Evolutionary conservation across 2,888 invertebrate species (phyloP).

Genomic region (Idaea straminata): DNA sequence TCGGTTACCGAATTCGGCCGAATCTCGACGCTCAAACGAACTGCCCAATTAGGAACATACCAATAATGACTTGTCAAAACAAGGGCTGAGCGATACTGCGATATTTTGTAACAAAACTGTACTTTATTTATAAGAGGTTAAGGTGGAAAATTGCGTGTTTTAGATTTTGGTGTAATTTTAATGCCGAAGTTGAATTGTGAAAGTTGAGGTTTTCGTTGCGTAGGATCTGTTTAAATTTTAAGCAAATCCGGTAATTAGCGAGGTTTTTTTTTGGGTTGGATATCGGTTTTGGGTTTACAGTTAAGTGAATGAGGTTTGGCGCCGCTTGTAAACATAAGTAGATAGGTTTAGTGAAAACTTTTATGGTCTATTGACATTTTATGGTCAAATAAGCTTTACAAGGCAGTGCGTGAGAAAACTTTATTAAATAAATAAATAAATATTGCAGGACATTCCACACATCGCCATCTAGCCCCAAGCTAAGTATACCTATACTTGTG

Average conservation of each 20-base stretch:
- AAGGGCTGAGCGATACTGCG: conserved; percentile 49
- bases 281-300: conserved; percentile 21
- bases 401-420: too few relatives aligned
- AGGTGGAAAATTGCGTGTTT: conserved; percentile 36
- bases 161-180: conserved; percentile 46
- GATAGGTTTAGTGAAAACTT: not conserved
- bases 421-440: too few relatives aligned
- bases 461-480: too few relatives aligned
- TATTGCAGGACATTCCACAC: too few relatives aligned
- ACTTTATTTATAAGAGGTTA: conserved; percentile 35
- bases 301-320: not conserved
- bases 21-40: conserved; percentile 41
- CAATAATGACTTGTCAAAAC: conserved; percentile 78
- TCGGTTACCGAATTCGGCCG: conserved; percentile 51
- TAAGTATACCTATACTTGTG: too few relatives aligned
- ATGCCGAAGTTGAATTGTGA: conserved; percentile 74
- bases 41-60: conserved; percentile 68
- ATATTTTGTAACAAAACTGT: conserved; percentile 24
- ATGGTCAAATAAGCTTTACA: not conserved
- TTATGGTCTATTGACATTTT: not conserved
- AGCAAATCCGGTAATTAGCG: conserved; percentile 69
- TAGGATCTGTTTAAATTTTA: conserved; percentile 68
- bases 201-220: conserved; percentile 64
- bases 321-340: not conserved
- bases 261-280: conserved; percentile 41